These are phyloP conservation scores for Bufo bufo DNA, from an alignment of 2,113 vertebrate species.

Conservation along the genomic window DNA sequence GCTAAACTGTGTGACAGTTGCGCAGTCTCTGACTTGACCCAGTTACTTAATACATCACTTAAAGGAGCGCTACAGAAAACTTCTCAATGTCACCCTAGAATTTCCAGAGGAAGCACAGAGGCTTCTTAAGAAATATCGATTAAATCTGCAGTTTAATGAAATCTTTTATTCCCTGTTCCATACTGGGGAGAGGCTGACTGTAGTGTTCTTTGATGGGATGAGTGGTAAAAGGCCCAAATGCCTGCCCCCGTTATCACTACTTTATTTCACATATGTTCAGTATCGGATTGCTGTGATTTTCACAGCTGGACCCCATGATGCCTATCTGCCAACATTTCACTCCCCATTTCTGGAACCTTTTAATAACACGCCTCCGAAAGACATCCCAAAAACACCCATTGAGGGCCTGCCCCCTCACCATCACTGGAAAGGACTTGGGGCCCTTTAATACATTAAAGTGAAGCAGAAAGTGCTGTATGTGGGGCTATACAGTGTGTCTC, in stretches of 20 bases:
- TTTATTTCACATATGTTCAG: too few species aligned
- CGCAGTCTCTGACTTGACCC: constrained; percentile 44
- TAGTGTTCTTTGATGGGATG: neutral
- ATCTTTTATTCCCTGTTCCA: neutral
- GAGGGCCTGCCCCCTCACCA: too few species aligned
- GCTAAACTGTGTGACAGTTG: constrained; percentile 33
- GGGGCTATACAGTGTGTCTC: too few species aligned
- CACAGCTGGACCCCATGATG: too few species aligned
- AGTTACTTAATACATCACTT: constrained; percentile 48
- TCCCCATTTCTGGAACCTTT: neutral
- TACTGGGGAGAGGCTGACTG: neutral
- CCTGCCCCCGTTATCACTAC: neutral
- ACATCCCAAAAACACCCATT: too few species aligned
- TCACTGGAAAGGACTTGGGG: too few species aligned
- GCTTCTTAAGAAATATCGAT: neutral
- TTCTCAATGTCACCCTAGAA: neutral
- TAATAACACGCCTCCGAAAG: too few species aligned
- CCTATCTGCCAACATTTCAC: too few species aligned
- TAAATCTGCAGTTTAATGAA: neutral
- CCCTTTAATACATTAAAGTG: too few species aligned
- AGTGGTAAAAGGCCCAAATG: neutral
- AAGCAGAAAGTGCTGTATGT: too few species aligned
- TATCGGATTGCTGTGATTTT: too few species aligned
- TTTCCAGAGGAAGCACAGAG: neutral
- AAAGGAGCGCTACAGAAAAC: neutral